Conservation (phyloP, 2,113 vertebrate genomes). For the Sander lucioperca region DNA sequence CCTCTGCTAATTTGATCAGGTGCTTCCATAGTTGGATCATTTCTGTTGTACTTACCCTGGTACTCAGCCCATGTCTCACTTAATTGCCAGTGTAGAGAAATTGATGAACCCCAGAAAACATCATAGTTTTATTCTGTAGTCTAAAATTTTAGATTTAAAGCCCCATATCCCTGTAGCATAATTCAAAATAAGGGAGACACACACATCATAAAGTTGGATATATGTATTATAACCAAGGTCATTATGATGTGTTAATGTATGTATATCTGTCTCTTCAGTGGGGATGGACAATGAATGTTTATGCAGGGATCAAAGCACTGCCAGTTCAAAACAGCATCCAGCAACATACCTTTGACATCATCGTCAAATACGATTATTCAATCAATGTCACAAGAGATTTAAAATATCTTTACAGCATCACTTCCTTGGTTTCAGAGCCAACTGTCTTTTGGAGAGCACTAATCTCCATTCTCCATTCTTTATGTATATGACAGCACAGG, state of each 20-base stretch:
- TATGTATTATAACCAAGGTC: too few relatives aligned
- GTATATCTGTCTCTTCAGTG: not conserved
- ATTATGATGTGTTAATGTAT: too few relatives aligned
- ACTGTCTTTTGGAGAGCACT: conserved; percentile 18
- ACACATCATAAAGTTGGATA: too few relatives aligned
- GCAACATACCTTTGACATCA: conserved; percentile 26
- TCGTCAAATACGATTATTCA: conserved; percentile 33
- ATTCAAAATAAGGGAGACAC: too few relatives aligned
- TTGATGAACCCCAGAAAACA: too few relatives aligned
- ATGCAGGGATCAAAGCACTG: conserved; percentile 16
- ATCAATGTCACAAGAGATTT: conserved; percentile 31
- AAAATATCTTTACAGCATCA: conserved; percentile 37
- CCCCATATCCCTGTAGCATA: too few relatives aligned
- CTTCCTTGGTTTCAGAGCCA: conserved; percentile 17
- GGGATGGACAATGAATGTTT: conserved; percentile 9
- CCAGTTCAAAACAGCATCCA: conserved; percentile 10
- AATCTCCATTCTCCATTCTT: conserved; percentile 48
- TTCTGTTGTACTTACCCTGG: too few relatives aligned
- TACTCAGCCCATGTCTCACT: too few relatives aligned
- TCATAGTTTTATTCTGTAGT: too few relatives aligned
- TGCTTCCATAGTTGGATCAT: too few relatives aligned
- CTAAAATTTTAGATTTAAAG: too few relatives aligned
- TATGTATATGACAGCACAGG: conserved; percentile 59
- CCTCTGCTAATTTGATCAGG: not conserved
- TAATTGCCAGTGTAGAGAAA: too few relatives aligned